Evolutionary conservation across 2,888 invertebrate genomes (phyloP), one percentile per base, ranked within the genome.

Genomic region (Polymixis lichenea): DNA sequence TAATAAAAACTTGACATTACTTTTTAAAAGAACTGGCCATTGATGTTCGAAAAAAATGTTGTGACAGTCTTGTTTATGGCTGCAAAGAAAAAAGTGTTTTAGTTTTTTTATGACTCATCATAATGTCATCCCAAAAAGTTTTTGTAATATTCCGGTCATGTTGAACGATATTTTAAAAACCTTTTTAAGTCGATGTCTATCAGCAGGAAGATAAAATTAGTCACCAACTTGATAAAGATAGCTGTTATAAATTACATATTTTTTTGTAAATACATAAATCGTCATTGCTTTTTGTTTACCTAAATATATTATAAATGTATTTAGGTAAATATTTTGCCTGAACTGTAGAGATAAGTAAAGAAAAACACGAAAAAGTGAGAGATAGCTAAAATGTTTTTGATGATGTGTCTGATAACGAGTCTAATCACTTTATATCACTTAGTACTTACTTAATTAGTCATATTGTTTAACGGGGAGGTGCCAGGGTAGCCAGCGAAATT

Each of bases 1-100:
- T 46, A 77, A 53, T 53, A 75, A 80, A 79, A 81, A 73, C 80
- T 78, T 75, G 72, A 74, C 77, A 80, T 80, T 83, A 80, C 68
- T 76, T 85, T 84, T 85, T 71, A 67, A 78, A 78, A 79, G 65
- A 75, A 55, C 76, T 76, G 82, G 84, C 77, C 71, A 70, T 60
- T 76, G 55, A 74, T 58, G 58, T 28, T 76, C 56, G 60, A 84
- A 82, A 86, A 84, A 86, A 82, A 80, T 78, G 55, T 84, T 86
- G 80, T 82, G 86, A 82, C 86, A 84, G 82, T 71, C 64, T 25
- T n/a, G n/a, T n/a, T n/a, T 77, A 71, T 28, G 32, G 15, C 28
- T 32, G 25, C 1, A 62, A 61, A 76, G 28, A 67, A 83, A 73
- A 83, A 74, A 64, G 5, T 32, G 67, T 46, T 64, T 72, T 76